Percentiles rank a stretch among this genome's conserved stretches.
Conservation (phyloP, 2,888 invertebrate genomes). For the Dryobota labecula region DNA sequence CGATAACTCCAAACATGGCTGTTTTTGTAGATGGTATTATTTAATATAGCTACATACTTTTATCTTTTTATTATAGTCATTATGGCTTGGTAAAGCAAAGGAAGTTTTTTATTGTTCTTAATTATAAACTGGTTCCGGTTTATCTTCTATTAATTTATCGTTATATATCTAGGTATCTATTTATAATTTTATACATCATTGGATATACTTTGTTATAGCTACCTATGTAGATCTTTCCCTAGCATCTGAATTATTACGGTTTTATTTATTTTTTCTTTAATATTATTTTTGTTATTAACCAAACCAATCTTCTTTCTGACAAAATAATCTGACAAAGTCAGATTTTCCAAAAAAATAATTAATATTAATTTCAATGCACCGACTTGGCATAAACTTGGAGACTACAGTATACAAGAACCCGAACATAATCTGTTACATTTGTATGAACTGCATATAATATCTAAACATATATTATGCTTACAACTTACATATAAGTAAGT, state of each 20-base stretch:
- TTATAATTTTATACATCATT: background rate
- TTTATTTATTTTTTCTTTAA: background rate
- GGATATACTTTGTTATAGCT: background rate
- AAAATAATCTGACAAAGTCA: background rate
- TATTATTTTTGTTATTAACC: background rate
- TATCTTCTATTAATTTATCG: background rate
- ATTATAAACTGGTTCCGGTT: background rate
- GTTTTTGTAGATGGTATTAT: slow-evolving; percentile 14
- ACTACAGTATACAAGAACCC: slow-evolving; percentile 44
- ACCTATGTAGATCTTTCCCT: background rate
- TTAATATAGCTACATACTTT: background rate
- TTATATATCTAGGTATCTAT: too few species aligned
- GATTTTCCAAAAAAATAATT: background rate
- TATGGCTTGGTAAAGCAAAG: background rate
- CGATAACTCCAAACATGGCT: background rate
- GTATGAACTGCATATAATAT: slow-evolving; percentile 19
- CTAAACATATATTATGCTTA: slow-evolving; percentile 46
- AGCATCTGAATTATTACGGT: background rate
- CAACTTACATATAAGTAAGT: slow-evolving; percentile 29
- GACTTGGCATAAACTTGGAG: slow-evolving; percentile 29
- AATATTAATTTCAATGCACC: slow-evolving; percentile 13
- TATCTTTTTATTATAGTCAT: slow-evolving; percentile 4
- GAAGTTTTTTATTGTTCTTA: background rate
- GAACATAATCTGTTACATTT: slow-evolving; percentile 52
- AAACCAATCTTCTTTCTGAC: background rate